Conservation (phyloP, 2,888 invertebrate species). For the Drosophila falleni region DNA sequence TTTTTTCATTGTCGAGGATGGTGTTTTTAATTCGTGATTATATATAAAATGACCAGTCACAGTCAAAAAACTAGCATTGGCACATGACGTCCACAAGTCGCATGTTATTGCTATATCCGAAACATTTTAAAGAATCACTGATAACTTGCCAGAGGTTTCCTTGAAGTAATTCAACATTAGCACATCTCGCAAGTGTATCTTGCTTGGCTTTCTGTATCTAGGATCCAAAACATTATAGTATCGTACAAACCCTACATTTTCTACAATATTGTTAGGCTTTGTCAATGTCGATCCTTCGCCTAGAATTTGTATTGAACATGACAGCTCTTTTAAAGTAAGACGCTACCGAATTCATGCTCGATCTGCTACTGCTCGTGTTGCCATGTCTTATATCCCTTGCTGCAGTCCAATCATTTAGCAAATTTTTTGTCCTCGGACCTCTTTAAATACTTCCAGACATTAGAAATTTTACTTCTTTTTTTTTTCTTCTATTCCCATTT, state of each 20-base stretch:
- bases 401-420: conserved; percentile 5
- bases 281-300: too few species aligned
- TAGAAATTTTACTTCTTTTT: neutral
- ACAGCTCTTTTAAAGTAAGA: too few species aligned
- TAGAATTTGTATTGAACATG: too few species aligned
- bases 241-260: neutral
- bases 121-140: neutral
- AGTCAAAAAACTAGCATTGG: conserved; percentile 5
- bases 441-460: neutral
- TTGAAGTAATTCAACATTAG: too few species aligned
- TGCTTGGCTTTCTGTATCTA: too few species aligned
- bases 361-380: neutral
- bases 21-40: neutral
- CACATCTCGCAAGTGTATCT: too few species aligned
- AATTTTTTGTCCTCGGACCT: neutral
- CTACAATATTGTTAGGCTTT: too few species aligned
- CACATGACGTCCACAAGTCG: neutral
- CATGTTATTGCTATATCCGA: too few species aligned
- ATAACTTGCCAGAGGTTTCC: too few species aligned
- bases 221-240: neutral
- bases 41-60: conserved; percentile 6
- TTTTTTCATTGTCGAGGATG: neutral
- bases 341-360: too few species aligned
- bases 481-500: neutral
- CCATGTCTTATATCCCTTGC: conserved; percentile 1